phyloP scores from a whole-genome alignment of 2,797 vertebrate genomes.

The Sylvia borin region DNA sequence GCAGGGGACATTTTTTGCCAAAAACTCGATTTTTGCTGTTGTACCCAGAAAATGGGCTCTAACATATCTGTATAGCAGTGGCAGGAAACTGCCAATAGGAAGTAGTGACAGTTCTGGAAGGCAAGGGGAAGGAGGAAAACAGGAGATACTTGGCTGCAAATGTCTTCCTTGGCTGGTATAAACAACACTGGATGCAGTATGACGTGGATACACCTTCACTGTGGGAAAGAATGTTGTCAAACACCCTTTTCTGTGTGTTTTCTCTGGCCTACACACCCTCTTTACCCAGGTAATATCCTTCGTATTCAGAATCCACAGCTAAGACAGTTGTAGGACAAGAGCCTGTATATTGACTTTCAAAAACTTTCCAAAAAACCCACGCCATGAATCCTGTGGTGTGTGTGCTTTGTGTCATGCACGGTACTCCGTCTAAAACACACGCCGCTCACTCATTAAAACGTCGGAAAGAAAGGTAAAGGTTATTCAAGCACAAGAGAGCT shows the following conservation, averaged over 20 bases:
- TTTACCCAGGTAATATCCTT: not conserved
- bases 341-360: not conserved
- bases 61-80: not conserved
- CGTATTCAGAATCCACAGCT: not conserved
- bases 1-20: not conserved
- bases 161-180: not conserved
- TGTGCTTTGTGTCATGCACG: not conserved
- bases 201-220: not conserved
- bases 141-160: not conserved
- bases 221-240: not conserved
- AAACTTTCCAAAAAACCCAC: not conserved
- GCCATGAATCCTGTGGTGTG: not conserved
- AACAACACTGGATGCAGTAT: not conserved
- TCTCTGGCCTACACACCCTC: not conserved
- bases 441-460: not conserved
- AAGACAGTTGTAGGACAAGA: not conserved
- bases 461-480: slow-evolving; percentile 33
- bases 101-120: not conserved
- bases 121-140: not conserved
- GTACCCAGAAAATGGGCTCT: not conserved
- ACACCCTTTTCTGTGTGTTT: not conserved
- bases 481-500: slow-evolving; percentile 59
- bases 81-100: not conserved
- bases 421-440: not conserved
- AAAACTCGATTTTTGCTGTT: not conserved